A percentile compares a stretch with the other conserved stretches of the same genome.
These are phyloP conservation scores for Sebastes cheni DNA, from an alignment of 2,797 vertebrate genomes.

Conservation along the genomic window DNA sequence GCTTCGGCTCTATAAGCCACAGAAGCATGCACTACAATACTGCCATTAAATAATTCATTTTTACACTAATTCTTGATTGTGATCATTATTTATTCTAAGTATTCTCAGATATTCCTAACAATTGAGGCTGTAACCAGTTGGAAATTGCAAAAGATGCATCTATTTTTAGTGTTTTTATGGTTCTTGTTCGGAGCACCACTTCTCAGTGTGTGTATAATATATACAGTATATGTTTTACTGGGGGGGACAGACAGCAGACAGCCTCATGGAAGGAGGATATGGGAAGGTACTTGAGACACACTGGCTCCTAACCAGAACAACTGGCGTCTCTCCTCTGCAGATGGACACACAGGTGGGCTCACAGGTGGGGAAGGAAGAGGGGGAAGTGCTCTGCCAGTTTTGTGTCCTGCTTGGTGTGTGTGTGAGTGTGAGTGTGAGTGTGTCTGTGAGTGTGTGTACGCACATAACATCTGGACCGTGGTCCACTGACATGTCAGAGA, in stretches of 20 bases:
- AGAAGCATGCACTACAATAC: background rate
- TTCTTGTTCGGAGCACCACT: background rate
- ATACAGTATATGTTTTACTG: conserved; percentile 5
- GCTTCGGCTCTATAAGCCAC: background rate
- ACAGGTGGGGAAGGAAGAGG: conserved; percentile 72
- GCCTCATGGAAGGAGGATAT: conserved; percentile 46
- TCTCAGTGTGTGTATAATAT: background rate
- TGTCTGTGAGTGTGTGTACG: conserved; percentile 35
- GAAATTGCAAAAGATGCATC: background rate
- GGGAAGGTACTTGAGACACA: conserved; percentile 76
- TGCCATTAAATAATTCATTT: background rate
- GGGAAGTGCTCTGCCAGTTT: conserved; percentile 75
- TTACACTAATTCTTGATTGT: background rate
- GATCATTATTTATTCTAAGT: background rate
- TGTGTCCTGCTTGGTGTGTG: conserved; percentile 70
- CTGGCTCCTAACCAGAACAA: conserved; percentile 83
- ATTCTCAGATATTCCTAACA: background rate
- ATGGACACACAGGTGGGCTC: conserved; percentile 86
- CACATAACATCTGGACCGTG: conserved; percentile 78
- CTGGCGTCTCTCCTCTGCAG: conserved; percentile 80
- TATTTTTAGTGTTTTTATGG: background rate
- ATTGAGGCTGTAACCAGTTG: background rate
- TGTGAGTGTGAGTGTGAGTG: conserved; percentile 16
- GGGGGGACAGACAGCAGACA: conserved; percentile 48
- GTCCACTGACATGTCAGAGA: conserved; percentile 54